These are phyloP conservation scores for Phrixothrix hirtus DNA, from an alignment of 2,888 invertebrate species.

Conservation along the genomic window DNA sequence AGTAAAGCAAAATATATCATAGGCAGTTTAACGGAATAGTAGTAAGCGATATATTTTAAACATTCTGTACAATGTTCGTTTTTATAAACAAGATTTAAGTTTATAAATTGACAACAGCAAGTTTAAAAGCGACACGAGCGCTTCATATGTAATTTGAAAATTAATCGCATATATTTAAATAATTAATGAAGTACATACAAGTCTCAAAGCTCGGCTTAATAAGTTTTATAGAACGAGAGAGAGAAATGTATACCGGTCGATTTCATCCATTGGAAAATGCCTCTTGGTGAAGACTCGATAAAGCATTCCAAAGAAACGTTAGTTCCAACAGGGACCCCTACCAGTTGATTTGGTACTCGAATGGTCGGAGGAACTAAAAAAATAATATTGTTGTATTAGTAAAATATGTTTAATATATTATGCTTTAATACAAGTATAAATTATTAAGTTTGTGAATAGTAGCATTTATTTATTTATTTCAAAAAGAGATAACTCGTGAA, in stretches of 20 bases:
- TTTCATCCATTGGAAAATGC: conserved; percentile 89
- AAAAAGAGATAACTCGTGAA: too few species aligned
- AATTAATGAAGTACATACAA: conserved; percentile 42
- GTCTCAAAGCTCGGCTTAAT: conserved; percentile 37
- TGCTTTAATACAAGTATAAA: too few species aligned
- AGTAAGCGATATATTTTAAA: too few species aligned
- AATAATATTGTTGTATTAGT: too few species aligned
- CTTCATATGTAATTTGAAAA: conserved; percentile 15
- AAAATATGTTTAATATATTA: too few species aligned
- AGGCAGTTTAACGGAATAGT: too few species aligned
- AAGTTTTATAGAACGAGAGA: too few species aligned
- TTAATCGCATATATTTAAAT: conserved; percentile 46
- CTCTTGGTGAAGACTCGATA: conserved; percentile 87
- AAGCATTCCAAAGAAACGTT: conserved; percentile 87
- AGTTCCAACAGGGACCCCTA: conserved; percentile 84
- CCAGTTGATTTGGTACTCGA: conserved; percentile 89
- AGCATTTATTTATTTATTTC: too few species aligned
- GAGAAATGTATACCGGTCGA: conserved; percentile 54
- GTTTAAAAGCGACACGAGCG: conserved; percentile 13
- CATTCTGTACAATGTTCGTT: too few species aligned
- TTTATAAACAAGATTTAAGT: too few species aligned
- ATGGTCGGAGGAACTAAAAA: conserved; percentile 86
- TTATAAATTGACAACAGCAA: conserved; percentile 11
- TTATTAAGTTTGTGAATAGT: too few species aligned
- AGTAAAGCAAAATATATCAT: too few species aligned